A percentile compares a stretch with the other conserved stretches of the same genome.
phyloP scores from a whole-genome alignment of 2,888 invertebrate species.

The Epirrita christyi region DNA sequence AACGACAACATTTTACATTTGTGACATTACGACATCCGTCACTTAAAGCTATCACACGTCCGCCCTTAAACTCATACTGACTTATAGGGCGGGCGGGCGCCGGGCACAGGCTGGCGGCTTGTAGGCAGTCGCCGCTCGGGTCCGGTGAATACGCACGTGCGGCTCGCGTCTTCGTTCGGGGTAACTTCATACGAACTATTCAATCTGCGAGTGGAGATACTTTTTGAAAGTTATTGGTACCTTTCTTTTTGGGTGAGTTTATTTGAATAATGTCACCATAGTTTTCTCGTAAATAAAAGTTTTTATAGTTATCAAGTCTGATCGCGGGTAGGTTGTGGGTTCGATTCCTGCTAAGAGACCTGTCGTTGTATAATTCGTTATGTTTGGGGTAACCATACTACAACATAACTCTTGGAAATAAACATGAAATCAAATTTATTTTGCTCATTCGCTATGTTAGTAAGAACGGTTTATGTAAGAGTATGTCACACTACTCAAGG shows the following conservation, averaged over 20 bases:
- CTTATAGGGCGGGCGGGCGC: slow-evolving; percentile 5
- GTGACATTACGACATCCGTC: slow-evolving; percentile 1
- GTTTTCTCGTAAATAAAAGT: background rate
- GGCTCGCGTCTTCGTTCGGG: slow-evolving; percentile 1
- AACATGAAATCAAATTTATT: too few relatives aligned
- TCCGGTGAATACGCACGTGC: slow-evolving; percentile 35
- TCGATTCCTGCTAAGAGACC: background rate
- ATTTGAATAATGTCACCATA: background rate
- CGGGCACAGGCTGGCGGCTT: too few relatives aligned
- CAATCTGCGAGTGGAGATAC: slow-evolving; percentile 1
- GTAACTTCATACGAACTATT: slow-evolving; percentile 34
- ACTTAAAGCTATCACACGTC: background rate
- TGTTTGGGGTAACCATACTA: too few relatives aligned
- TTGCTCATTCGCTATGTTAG: too few relatives aligned
- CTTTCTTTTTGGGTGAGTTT: slow-evolving; percentile 14
- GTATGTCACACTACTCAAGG: too few relatives aligned
- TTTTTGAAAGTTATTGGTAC: slow-evolving; percentile 1
- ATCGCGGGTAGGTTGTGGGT: background rate
- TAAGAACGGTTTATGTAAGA: too few relatives aligned
- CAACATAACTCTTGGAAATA: too few relatives aligned
- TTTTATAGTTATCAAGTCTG: background rate
- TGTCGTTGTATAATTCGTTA: too few relatives aligned
- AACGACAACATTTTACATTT: background rate
- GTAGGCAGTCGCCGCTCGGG: slow-evolving; percentile 44
- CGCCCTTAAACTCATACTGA: background rate